Percentiles rank a stretch among this genome's conserved stretches.
phyloP scores from a whole-genome alignment of 2,113 vertebrate genomes.

The Rattus norvegicus region DNA sequence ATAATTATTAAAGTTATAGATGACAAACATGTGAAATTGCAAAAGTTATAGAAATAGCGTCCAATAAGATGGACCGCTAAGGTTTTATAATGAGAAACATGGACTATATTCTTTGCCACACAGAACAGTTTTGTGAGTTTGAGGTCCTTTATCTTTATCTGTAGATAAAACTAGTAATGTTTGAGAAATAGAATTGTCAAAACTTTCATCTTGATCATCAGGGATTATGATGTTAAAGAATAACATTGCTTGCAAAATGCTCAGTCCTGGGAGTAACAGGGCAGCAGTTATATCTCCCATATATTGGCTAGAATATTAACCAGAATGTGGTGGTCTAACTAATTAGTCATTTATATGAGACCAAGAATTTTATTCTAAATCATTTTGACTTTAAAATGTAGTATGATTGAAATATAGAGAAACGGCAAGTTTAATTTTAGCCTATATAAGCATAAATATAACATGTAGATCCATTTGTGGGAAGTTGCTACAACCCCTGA shows the following conservation, averaged over 20 bases:
- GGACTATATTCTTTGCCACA: neutral
- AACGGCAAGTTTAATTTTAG: too few relatives aligned
- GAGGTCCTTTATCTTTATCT: neutral
- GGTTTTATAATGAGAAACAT: neutral
- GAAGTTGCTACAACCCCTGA: neutral
- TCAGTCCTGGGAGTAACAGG: neutral
- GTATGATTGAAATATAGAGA: conserved; percentile 40
- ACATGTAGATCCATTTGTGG: conserved; percentile 1
- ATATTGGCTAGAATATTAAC: conserved; percentile 32
- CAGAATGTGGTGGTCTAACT: neutral
- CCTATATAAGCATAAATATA: neutral
- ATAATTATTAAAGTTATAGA: conserved; percentile 19
- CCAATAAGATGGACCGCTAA: neutral
- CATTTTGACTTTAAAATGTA: conserved; percentile 41
- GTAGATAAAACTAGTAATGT: neutral
- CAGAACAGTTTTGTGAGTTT: neutral
- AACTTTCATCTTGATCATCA: neutral
- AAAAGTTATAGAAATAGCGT: neutral
- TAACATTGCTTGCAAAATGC: neutral
- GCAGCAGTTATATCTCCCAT: neutral
- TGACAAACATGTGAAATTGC: neutral
- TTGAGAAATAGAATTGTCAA: conserved; percentile 16
- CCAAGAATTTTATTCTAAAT: conserved; percentile 39
- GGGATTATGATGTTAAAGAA: conserved; percentile 45
- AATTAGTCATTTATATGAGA: conserved; percentile 52